Evolutionary conservation across 2,113 vertebrate species (phyloP), one percentile per base, ranked within the genome.

Genomic region (Athene noctua): DNA sequence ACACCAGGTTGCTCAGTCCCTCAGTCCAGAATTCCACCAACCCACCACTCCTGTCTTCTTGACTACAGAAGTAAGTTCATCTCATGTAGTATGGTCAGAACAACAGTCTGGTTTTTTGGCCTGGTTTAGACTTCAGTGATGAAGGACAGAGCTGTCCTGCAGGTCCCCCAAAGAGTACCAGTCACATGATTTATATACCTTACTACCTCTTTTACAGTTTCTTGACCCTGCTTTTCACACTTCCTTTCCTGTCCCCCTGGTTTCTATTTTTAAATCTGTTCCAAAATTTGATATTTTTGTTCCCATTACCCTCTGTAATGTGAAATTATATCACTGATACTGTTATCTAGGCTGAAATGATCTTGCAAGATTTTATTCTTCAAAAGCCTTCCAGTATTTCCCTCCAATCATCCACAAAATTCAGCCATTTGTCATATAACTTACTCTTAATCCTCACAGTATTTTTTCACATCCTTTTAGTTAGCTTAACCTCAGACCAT

Each of bases 91-190:
- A 38, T 9, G 5, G 8, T 67, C 29, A 54, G 52, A 90, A 57
- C 15, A 67, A 29, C 7, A 52, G 10, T 5, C 3, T 20, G 34
- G 0, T 7, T 55, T 62, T 66, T 62, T 23, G 3, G 2, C 30
- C 22, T 34, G 10, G 8, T 74, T 80, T 51, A 51, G 16, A 4
- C 7, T 74, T 80, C 36, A 73, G 34, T 63, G 68, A 54, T 29
- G 22, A 62, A 46, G 21, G 15, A 9, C 38, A 54, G 27, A 27
- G 30, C 11, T 63, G 15, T 51, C 34, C 6, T 40, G 20, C 19
- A 46, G 21, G 27, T 54, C 7, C 6, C 6, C 6, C 20, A 17
- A 44, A 77, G 17, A 80, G 6, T 22, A 67, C 6, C 40, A 38
- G 6, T 17, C 25, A 51, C 14, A 27, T 34, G 16, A n/a, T 44